Evolutionary conservation across 2,113 vertebrate genomes (phyloP), one percentile per base, ranked within the genome.

Genomic region (Rana temporaria): DNA sequence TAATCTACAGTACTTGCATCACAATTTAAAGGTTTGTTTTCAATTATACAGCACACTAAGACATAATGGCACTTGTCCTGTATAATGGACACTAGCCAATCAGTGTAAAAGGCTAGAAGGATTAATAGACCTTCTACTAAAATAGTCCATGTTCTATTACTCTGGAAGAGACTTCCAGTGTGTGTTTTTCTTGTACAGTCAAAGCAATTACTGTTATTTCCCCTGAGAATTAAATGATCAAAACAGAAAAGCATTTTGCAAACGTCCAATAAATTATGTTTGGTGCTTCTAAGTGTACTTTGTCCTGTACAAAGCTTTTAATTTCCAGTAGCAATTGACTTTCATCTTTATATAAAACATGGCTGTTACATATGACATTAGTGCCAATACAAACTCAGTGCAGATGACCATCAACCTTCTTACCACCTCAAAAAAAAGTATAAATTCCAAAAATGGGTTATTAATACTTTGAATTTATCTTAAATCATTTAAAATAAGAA

Each of bases 191-290:
- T 75, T 38, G 30, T 62, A 63, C 8, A 24, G 34, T 77, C 34
- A 17, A 63, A 78, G 32, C n/a, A 78, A 78, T 65, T 55, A 78
- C 19, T 77, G 62, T 53, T 52, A 77, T 78, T 78, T 65, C 42
- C 60, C 42, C 24, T 65, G 75, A 30, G 34, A 62, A 17, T 19
- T 6, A 19, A n/a, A 22, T 24, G 42, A 52, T 59, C 57, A 52
- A 52, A 22, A 12, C 38, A 53, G 62, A 20, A 32, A 65, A 17
- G n/a, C 2, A 14, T 24, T 78, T 48, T 19, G 60, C 60, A 78
- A 42, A 64, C 34, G 32, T 77, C 19, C 17, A 34, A 77, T 30
- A 26, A 77, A 22, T 60, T 16, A 64, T 65, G 22, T 7, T n/a
- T 64, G 30, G 60, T 78, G 26, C 42, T 30, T 78, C 75, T 22